A percentile compares a stretch with the other conserved stretches of the same genome.
Conservation (phyloP, 2,113 vertebrate genomes). For the Platycercus adscitus region DNA sequence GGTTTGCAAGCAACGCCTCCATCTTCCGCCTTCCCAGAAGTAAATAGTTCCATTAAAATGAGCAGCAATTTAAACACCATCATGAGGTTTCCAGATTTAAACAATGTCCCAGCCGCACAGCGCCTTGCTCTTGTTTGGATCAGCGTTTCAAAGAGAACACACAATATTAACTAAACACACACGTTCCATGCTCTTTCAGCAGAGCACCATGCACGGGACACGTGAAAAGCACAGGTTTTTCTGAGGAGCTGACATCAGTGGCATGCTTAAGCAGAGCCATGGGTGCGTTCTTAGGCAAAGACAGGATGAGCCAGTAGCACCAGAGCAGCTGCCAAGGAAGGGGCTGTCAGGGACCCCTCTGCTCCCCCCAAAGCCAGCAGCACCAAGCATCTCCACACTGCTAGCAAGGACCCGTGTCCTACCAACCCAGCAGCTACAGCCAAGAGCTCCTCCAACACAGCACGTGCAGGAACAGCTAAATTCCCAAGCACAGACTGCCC, state of each 20-base stretch:
- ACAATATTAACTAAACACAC: not conserved
- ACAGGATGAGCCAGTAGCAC: accelerated
- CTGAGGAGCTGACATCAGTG: accelerated
- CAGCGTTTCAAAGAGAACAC: not conserved
- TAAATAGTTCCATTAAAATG: not conserved
- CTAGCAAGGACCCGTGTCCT: not conserved
- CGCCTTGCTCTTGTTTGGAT: not conserved
- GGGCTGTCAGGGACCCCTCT: not conserved
- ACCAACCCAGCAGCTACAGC: not conserved
- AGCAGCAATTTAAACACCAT: slow-evolving; percentile 9
- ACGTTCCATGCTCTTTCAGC: not conserved
- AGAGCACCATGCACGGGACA: not conserved
- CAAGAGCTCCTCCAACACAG: accelerated
- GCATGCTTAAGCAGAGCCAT: not conserved
- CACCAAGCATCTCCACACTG: accelerated
- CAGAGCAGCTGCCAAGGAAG: not conserved
- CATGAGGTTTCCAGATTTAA: not conserved
- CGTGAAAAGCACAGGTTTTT: not conserved
- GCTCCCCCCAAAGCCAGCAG: not conserved
- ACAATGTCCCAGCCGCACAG: not conserved
- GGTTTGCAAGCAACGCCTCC: not conserved
- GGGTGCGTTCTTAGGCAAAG: accelerated
- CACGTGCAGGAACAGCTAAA: not conserved
- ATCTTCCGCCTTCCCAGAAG: not conserved
- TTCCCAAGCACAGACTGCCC: not conserved